Evolutionary conservation across 2,888 invertebrate species (phyloP).

Genomic region (Chydorus sphaericus): DNA sequence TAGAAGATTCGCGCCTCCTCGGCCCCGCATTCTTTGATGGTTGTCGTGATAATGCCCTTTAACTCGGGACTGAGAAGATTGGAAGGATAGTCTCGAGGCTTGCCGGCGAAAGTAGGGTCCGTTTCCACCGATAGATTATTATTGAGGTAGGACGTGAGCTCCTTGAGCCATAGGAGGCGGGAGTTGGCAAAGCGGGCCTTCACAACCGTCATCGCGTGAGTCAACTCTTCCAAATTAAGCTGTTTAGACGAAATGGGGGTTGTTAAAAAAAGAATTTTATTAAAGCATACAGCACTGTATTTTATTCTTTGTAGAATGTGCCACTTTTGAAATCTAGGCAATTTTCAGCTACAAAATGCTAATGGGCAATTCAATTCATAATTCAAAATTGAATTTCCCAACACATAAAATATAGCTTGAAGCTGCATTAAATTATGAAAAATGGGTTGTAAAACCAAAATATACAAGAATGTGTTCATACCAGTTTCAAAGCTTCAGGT

Average conservation of each 20-base stretch:
- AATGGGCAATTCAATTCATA: not conserved
- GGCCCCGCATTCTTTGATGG: not conserved
- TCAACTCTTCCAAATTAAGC: conserved; percentile 6
- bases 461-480: too few species aligned
- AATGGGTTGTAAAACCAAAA: not conserved
- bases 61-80: conserved; percentile 5
- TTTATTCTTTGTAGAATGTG: too few species aligned
- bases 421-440: not conserved
- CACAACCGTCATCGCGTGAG: not conserved
- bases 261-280: too few species aligned
- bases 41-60: not conserved
- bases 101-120: conserved; percentile 9
- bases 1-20: not conserved
- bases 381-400: not conserved
- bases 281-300: too few species aligned
- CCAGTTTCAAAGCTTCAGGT: conserved; percentile 12
- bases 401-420: not conserved
- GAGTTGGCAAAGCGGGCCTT: conserved; percentile 1
- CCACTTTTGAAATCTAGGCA: too few species aligned
- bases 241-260: too few species aligned
- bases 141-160: conserved; percentile 6
- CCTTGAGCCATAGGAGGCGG: conserved; percentile 11
- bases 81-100: conserved; percentile 11
- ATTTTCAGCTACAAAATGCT: too few species aligned
- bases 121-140: not conserved